Evolutionary conservation across 2,113 vertebrate species (phyloP), one percentile per base, ranked within the genome.

Genomic region (Sebastes fasciatus): DNA sequence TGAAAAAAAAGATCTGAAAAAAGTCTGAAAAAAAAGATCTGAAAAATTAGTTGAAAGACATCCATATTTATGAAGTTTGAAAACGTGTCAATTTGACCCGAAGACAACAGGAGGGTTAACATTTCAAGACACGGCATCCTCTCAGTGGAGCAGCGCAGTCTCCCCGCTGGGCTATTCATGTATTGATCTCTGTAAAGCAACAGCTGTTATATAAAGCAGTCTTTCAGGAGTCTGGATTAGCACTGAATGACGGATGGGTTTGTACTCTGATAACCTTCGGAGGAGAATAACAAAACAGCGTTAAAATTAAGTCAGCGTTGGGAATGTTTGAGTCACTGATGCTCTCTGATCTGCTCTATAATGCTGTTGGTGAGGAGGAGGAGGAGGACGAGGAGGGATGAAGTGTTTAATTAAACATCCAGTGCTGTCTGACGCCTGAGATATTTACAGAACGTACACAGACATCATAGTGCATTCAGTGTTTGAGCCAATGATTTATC

Each of bases 391-490:
- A 62, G 68, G 63, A 77, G 71, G 65, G 72, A 73, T 54, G 13
- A 48, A 58, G 76, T 49, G 62, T 81, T 76, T 74, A 43, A 87
- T 82, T 17, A 70, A 58, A 55, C 58, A 49, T 48, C 19, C 52
- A 51, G 49, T 2, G 19, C 16, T 23, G 48, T 76, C 8, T 7
- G 54, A 4, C 1, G 8, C 42, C 34, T 76, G 61, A 45, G 58
- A 74, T 54, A 43, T 58, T 63, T 81, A 48, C n/a, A 61, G 66
- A 79, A 42, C 68, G 46, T 40, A 66, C 21, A 63, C 21, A 46
- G 58, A 51, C 16, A 21, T 19, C 14, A 46, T 21, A 19, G 52
- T 43, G 4, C 34, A 9, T 62, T 82, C 34, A 43, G 64, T 67
- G 61, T 83, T 82, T 66, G 60, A 83, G 49, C 48, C 17, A 2